Evolutionary conservation across 2,113 vertebrate species (phyloP).

Genomic region (Archilochus colubris): DNA sequence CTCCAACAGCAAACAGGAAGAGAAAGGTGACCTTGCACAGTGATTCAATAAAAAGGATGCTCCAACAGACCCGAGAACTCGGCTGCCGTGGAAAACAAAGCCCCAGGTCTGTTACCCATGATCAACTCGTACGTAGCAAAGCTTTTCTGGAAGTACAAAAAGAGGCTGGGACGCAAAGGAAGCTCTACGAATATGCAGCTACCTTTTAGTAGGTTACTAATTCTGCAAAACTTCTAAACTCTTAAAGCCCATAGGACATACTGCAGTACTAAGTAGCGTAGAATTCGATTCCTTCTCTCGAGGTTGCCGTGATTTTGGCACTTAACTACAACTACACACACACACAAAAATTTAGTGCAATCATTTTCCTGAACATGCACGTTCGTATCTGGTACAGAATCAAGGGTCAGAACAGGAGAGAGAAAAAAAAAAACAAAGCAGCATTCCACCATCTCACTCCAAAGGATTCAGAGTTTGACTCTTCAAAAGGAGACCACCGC

Average conservation of each 20-base stretch:
- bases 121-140: conserved; percentile 47
- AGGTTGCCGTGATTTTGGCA: conserved; percentile 74
- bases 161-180: conserved; percentile 68
- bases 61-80: conserved; percentile 28
- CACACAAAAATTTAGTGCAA: conserved; percentile 69
- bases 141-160: conserved; percentile 73
- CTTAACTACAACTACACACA: conserved; percentile 71
- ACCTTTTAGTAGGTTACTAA: conserved; percentile 69
- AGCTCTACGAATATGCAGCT: conserved; percentile 71
- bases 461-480: conserved; percentile 70
- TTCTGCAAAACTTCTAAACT: conserved; percentile 67
- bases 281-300: conserved; percentile 69
- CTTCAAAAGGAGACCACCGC: conserved; percentile 56
- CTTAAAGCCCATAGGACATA: conserved; percentile 72
- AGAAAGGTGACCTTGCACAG: conserved; percentile 63
- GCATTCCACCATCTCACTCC: conserved; percentile 65
- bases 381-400: conserved; percentile 67
- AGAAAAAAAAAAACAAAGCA: conserved; percentile 66
- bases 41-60: conserved; percentile 60
- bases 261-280: conserved; percentile 70
- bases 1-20: conserved; percentile 38
- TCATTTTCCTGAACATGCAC: conserved; percentile 69
- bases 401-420: conserved; percentile 45
- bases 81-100: neutral
- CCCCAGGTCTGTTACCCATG: neutral